Evolutionary conservation across 2,797 vertebrate species (phyloP), one percentile per base, ranked within the genome.

Genomic region (Phaenicophaeus curvirostris): DNA sequence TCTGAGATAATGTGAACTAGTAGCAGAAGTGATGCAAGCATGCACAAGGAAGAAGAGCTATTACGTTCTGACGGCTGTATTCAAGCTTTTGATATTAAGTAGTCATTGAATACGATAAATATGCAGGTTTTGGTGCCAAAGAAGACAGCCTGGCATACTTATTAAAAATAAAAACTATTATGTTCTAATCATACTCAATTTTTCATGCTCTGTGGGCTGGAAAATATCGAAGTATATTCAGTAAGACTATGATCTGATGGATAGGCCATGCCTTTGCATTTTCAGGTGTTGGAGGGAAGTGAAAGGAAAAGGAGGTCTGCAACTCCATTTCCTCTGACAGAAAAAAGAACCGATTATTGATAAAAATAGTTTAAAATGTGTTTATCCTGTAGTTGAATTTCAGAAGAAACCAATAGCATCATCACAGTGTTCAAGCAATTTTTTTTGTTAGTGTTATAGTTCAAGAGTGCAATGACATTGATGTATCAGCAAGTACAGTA

Each of bases 181-280:
- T 15, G 4, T 68, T 81, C 33, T 84, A 81, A 81, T 81, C 6
- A 33, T 62, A 78, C 42, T 88, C 4, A 68, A 5, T 87, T 88
- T 73, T 84, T 92, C 62, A 82, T 93, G 58, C 13, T 92, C 58
- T 62, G 9, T 76, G 59, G 21, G 15, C 69, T 82, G 42, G 71
- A 95, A 96, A 93, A 94, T 31, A 39, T 59, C 57, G n/a, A 84
- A 82, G 81, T 87, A 78, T 86, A 69, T 81, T 78, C 30, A 31
- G 21, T 39, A 84, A 84, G 3, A 7, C 35, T 83, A 8, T 80
- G 59, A 85, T 89, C 61, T 86, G 66, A 75, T 54, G 33, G 50
- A 75, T 63, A 71, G 35, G 50, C 8, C 46, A 86, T 50, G 31
- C 8, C 24, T 83, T 83, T 68, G 18, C 11, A 58, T 75, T 62